Conservation (phyloP, 2,113 vertebrate species). For the Arothron firmamentum region DNA sequence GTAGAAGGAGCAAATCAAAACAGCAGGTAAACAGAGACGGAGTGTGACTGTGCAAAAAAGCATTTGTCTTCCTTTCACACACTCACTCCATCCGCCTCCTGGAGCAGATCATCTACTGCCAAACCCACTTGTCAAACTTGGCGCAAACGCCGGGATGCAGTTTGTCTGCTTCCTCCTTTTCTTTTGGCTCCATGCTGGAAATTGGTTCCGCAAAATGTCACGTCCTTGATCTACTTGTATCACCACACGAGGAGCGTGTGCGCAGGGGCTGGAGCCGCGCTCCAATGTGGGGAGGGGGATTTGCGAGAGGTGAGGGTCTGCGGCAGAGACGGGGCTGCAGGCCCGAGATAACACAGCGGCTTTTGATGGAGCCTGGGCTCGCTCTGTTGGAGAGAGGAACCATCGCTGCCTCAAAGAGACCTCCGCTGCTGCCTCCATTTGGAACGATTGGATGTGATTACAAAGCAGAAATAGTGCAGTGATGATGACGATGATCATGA, state of each 20-base stretch:
- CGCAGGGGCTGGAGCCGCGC: conserved; percentile 29
- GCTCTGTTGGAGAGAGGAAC: conserved; percentile 43
- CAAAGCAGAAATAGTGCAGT: conserved; percentile 49
- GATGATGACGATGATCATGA: conserved; percentile 68
- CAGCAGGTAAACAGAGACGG: conserved; percentile 16
- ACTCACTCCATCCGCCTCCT: conserved; percentile 34
- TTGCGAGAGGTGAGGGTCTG: conserved; percentile 50
- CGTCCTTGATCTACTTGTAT: conserved; percentile 65
- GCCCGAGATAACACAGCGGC: conserved; percentile 65
- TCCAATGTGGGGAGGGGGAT: conserved; percentile 37
- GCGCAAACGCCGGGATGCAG: conserved; percentile 29
- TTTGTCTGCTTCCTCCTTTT: conserved; percentile 52
- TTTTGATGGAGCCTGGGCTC: conserved; percentile 63
- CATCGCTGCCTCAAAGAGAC: conserved; percentile 49
- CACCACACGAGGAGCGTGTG: conserved; percentile 33
- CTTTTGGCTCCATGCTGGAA: conserved; percentile 43
- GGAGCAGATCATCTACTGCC: conserved; percentile 33
- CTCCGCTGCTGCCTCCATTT: conserved; percentile 49
- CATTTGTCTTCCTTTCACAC: conserved; percentile 28
- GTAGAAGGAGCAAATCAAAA: too few relatives aligned
- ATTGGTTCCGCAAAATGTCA: conserved; percentile 67
- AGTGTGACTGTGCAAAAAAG: conserved; percentile 22
- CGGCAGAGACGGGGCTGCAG: conserved; percentile 51
- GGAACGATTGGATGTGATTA: conserved; percentile 69
- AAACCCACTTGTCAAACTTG: conserved; percentile 40